Conservation (phyloP, 2,113 vertebrate species). For the Tragulus kanchil region DNA sequence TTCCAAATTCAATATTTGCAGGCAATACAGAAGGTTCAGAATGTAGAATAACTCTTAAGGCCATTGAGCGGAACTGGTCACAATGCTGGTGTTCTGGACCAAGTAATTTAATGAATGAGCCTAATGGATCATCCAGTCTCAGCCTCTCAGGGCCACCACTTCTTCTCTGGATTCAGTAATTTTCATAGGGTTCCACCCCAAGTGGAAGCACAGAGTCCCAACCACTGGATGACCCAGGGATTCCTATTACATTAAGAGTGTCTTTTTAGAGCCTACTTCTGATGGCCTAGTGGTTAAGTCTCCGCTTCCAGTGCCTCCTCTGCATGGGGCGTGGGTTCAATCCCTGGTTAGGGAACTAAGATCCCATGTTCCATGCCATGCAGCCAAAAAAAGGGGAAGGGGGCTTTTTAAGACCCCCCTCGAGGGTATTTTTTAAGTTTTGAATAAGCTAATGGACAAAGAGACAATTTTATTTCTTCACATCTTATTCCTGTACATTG, state of each 20-base stretch:
- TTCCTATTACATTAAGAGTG: background rate
- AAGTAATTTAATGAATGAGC: background rate
- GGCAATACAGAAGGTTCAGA: background rate
- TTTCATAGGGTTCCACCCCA: background rate
- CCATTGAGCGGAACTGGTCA: background rate
- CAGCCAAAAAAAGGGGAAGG: background rate
- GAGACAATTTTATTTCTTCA: background rate
- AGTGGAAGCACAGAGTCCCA: background rate
- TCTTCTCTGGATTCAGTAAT: slow-evolving; percentile 10
- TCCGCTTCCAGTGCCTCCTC: background rate
- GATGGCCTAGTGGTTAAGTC: background rate
- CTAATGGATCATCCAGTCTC: background rate
- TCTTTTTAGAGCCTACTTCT: background rate
- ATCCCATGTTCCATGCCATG: background rate
- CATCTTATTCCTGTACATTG: background rate
- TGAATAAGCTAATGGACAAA: background rate
- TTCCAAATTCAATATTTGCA: slow-evolving; percentile 38
- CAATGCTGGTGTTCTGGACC: background rate
- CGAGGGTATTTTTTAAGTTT: background rate
- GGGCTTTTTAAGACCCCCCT: background rate
- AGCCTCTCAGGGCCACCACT: background rate
- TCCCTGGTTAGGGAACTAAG: background rate
- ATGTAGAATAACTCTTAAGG: background rate
- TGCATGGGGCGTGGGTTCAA: background rate
- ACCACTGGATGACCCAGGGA: accelerated